Base-by-base conservation (phyloP, 2,888 invertebrate species). In the Drosophila maculinotata region DNA sequence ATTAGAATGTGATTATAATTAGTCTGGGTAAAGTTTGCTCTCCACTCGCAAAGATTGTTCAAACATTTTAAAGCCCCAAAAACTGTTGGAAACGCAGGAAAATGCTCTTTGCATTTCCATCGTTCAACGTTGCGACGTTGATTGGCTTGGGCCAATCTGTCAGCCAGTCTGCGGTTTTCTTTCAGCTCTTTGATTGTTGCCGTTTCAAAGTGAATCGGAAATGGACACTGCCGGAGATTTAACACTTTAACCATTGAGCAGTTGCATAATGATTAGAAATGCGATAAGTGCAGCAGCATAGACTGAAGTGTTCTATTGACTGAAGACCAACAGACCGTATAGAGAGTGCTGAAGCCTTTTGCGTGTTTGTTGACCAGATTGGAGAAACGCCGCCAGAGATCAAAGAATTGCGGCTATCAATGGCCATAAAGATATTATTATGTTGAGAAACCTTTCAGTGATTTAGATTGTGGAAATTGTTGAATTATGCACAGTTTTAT, bases 1-100 rank as follows among this genome's bases (percentile, higher is more conserved):
- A 83, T 84, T 84, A 84, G 77, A 85, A 83, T 84, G 80, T 72
- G 70, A 84, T 84, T 84, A 82, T 73, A 84, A 84, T 84, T 78
- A 75, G 85, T 84, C 83, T 73, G 72, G 69, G 67, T 44, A 49
- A 42, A 74, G 53, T 71, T 58, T 31, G 17, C 41, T 35, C 36
- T 9, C 48, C n/a, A n/a, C 31, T 26, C n/a, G 20, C 15, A 64
- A 41, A 31, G 9, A 35, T 20, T 26, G 26, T 39, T 30, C 14
- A 12, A 15, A 12, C 23, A 38, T 30, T 38, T 52, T 15, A 31
- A 15, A n/a, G n/a, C n/a, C 3, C 31, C 42, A 38, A 56, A 41
- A 39, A 14, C 15, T 33, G 48, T 47, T 47, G 31, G 14, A 15
- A 39, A 14, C 17, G 60, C 25, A n/a, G n/a, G n/a, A n/a, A n/a